phyloP scores from a whole-genome alignment of 2,888 invertebrate genomes.

The Agonopterix subpropinquella region DNA sequence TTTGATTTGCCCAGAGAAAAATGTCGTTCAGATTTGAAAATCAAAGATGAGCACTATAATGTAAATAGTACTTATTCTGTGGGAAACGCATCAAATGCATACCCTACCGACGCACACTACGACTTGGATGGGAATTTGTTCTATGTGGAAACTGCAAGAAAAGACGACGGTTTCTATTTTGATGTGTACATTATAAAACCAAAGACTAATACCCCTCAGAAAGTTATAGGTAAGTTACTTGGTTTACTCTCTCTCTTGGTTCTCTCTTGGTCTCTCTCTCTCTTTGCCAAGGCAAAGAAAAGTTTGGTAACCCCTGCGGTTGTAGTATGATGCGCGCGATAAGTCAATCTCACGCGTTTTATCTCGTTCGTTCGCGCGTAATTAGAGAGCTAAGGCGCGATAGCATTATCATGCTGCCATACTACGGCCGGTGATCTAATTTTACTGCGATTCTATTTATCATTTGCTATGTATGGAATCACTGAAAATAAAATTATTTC shows the following conservation, averaged over 20 bases:
- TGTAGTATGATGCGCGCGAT: no score
- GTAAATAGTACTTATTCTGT: constrained; percentile 27
- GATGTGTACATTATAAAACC: constrained; percentile 41
- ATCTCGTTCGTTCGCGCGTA: no score
- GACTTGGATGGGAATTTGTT: constrained; percentile 54
- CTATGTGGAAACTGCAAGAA: constrained; percentile 41
- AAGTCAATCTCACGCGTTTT: no score
- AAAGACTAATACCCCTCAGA: constrained; percentile 29
- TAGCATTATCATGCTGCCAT: no score
- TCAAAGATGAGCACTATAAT: constrained; percentile 44
- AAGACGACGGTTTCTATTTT: constrained; percentile 39
- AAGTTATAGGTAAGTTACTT: constrained; percentile 34
- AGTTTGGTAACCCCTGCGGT: no score
- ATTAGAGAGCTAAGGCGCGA: no score
- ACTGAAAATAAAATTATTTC: no score
- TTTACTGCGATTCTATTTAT: no score
- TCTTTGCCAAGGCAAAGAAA: no score
- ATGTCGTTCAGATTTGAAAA: constrained; percentile 41
- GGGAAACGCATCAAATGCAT: constrained; percentile 29
- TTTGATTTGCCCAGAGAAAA: constrained; percentile 44
- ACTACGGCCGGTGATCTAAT: no score
- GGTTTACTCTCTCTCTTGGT: background rate
- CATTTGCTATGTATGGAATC: no score
- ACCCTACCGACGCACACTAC: constrained; percentile 52
- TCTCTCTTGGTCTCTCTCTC: no score